Base-by-base conservation (phyloP, 2,888 invertebrate genomes). In the Gymnocheta viridis region DNA sequence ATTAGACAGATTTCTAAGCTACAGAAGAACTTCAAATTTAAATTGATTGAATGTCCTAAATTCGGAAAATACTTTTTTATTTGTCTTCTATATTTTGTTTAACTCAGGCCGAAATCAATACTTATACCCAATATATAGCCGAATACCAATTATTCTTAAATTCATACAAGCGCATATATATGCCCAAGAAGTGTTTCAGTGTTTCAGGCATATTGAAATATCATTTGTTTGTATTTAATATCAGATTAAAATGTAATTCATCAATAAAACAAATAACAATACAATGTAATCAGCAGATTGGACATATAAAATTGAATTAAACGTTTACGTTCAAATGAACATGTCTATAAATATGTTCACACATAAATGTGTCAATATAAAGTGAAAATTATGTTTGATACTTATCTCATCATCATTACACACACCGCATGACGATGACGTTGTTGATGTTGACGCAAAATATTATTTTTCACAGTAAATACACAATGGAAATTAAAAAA, bases 181-280 rank as follows among this genome's bases (percentile, higher is more conserved):
- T 54, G 27, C 4, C 35, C 67, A 56, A 35, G 44, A 77, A 56
- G 24, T 47, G 35, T 35, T 54, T 14, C 29, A 41, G 17, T 27
- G 10, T 47, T 24, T 35, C 9, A 54, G 14, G 24, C 44, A 64
- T 22, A 51, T 51, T 60, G n/a, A 29, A 54, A 56, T 24, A 64
- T 64, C 27, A 47, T 64, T 64, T 80, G 66, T 80, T 81, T 73
- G 67, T 64, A 73, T 73, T 84, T 81, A 81, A 81, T 78, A 84
- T 73, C 81, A 81, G 73, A 84, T 84, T 84, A 84, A 84, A 84
- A 73, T 84, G 77, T 81, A 84, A 84, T 84, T 84, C 81, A 84
- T 84, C 84, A 84, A 84, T 84, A 84, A 84, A 81, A 81, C 77
- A 84, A 84, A 84, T 81, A 84, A 78, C 69, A 81, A 81, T 78